Base-by-base conservation (phyloP, 2,888 invertebrate species). In the Cryptocephalus primarius region DNA sequence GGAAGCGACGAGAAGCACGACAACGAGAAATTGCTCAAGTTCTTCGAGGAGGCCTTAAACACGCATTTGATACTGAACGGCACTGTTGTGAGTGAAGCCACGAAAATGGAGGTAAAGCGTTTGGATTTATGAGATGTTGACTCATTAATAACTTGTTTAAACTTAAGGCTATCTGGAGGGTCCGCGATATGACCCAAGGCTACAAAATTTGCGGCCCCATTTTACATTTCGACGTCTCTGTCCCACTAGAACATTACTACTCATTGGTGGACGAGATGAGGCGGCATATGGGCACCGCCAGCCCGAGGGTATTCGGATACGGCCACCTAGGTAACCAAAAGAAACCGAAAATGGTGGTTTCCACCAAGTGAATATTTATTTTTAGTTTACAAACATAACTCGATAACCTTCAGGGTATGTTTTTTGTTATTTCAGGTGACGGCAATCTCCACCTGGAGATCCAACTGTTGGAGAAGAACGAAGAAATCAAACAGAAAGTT, bases 361-460 rank as follows among this genome's bases (percentile, higher is more conserved):
- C n/a, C 34, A 34, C n/a, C 34, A 34, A 34, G 34, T 34, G 34
- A 9, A 34, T 34, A 9, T 34, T 9, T 34, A 34, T 34, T 34
- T 34, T n/a, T 34, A 9, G 9, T 9, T 34, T 9, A 34, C 34
- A 34, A 34, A n/a, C n/a, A n/a, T n/a, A n/a, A n/a, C n/a, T n/a
- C n/a, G n/a, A n/a, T n/a, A n/a, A n/a, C n/a, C n/a, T n/a, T n/a
- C n/a, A n/a, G n/a, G n/a, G n/a, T n/a, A n/a, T n/a, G n/a, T n/a
- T n/a, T 6, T 22, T 22, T 22, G 3, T 22, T 40, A 44, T 67
- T 68, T 42, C 60, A 86, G 88, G 87, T 10, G 97, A 97, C 70
- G 89, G 92, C 9, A 99, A 99, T 71, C 76, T 96, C 38, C 97
- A 99, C 70, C 73, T 97, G 47, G 94, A 95, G 66, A 75, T 95